These are phyloP conservation scores for Neoarius graeffei DNA, from an alignment of 2,113 vertebrate genomes.

Conservation along the genomic window DNA sequence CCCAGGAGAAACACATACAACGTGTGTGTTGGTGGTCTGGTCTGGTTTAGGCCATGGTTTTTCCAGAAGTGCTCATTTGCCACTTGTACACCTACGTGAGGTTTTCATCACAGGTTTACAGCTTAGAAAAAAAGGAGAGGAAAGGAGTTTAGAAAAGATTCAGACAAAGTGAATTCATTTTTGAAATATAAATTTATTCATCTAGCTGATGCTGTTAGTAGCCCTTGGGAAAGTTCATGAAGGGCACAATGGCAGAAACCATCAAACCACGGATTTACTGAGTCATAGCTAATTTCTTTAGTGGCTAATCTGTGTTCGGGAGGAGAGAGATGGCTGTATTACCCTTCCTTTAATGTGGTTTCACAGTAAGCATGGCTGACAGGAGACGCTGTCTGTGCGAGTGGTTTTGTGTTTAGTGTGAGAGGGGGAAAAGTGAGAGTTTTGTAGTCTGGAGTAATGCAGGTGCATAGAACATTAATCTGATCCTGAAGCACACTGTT, in stretches of 20 bases:
- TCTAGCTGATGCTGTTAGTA: neutral
- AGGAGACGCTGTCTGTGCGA: neutral
- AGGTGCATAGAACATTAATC: neutral
- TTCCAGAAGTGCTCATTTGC: constrained; percentile 48
- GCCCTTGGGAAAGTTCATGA: constrained; percentile 6
- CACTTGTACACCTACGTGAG: constrained; percentile 32
- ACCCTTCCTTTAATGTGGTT: constrained; percentile 19
- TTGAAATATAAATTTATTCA: neutral
- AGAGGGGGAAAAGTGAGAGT: neutral
- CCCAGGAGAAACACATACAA: neutral
- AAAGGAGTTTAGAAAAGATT: neutral
- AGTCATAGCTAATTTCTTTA: constrained; percentile 24
- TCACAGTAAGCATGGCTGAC: neutral
- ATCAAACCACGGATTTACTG: constrained; percentile 19
- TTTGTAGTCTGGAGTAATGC: neutral
- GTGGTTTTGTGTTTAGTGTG: neutral
- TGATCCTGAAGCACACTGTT: neutral
- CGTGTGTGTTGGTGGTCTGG: constrained; percentile 39
- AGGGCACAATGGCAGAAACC: neutral
- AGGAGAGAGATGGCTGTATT: constrained; percentile 9
- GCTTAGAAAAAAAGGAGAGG: neutral
- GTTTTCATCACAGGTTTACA: neutral
- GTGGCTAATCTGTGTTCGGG: neutral
- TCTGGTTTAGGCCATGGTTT: constrained; percentile 29
- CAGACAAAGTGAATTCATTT: neutral